phyloP scores from a whole-genome alignment of 1,140 invertebrate genomes.

The Zelostemma sp. region DNA sequence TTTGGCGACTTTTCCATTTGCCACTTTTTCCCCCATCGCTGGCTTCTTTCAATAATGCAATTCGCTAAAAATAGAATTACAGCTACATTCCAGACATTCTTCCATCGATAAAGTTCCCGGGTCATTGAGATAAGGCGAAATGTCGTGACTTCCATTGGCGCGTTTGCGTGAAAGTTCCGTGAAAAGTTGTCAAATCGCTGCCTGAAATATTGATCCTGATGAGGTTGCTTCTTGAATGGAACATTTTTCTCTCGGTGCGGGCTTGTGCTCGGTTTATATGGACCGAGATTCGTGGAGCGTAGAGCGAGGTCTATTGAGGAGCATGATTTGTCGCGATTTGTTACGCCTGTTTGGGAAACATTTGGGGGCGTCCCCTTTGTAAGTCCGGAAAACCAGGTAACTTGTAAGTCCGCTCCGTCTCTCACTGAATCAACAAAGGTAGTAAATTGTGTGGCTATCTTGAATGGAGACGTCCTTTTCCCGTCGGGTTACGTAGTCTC shows the following conservation, averaged over 20 bases:
- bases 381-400: slow-evolving; percentile 49
- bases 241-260: not conserved
- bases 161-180: too few species aligned
- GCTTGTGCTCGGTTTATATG: not conserved
- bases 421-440: slow-evolving; percentile 33
- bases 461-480: slow-evolving; percentile 3
- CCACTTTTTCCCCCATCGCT: not conserved
- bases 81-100: too few species aligned
- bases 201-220: too few species aligned
- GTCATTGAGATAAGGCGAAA: too few species aligned
- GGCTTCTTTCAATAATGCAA: not conserved
- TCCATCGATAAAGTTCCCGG: too few species aligned
- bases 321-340: slow-evolving; percentile 56
- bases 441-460: slow-evolving; percentile 53
- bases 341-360: slow-evolving; percentile 52
- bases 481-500: slow-evolving; percentile 1
- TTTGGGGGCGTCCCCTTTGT: slow-evolving; percentile 43
- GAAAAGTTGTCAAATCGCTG: too few species aligned
- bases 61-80: not conserved
- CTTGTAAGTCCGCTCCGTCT: slow-evolving; percentile 46
- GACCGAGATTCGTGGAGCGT: not conserved
- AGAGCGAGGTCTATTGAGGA: not conserved
- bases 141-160: too few species aligned
- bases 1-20: not conserved
- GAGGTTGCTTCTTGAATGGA: not conserved